A percentile compares a stretch with the other conserved stretches of the same genome.
phyloP scores from a whole-genome alignment of 2,888 invertebrate genomes.

The Ophion ventricosus region DNA sequence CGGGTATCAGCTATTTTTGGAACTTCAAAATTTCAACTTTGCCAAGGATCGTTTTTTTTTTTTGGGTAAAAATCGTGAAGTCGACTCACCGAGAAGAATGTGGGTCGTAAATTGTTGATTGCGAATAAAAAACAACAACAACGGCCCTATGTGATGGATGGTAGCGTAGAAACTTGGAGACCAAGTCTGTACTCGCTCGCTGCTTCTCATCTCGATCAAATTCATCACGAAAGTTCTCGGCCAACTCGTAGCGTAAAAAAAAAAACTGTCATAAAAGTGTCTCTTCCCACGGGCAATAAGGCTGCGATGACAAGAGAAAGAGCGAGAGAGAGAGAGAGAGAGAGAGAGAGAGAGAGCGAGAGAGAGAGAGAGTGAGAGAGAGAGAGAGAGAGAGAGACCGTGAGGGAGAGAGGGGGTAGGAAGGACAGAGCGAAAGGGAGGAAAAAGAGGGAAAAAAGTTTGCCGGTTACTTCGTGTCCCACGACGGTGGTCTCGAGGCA shows the following conservation, averaged over 20 bases:
- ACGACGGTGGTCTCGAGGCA: conserved; percentile 53
- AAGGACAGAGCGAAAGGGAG: neutral
- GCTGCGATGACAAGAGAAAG: conserved; percentile 27
- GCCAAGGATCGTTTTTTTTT: neutral
- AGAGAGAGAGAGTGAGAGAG: conserved; percentile 8
- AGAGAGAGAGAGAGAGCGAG: neutral
- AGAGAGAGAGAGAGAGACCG: neutral
- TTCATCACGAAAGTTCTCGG: conserved; percentile 44
- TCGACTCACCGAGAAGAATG: neutral
- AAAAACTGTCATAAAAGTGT: conserved; percentile 32
- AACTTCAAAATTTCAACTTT: too few relatives aligned
- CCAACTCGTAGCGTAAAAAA: conserved; percentile 32
- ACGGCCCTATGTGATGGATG: conserved; percentile 20
- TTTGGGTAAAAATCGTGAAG: neutral
- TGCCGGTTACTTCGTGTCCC: conserved; percentile 25
- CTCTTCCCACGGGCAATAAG: conserved; percentile 26
- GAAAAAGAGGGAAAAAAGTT: conserved; percentile 40
- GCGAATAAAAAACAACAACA: conserved; percentile 2
- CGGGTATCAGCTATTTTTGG: too few relatives aligned
- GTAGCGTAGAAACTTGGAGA: conserved; percentile 5
- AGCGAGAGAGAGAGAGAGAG: conserved; percentile 4
- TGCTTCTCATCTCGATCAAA: conserved; percentile 40
- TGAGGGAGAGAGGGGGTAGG: too few relatives aligned
- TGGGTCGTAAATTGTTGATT: neutral
- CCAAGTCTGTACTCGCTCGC: neutral